Evolutionary conservation across 1,140 invertebrate species (phyloP), one percentile per base, ranked within the genome.

Genomic region (Cydia pomonella): DNA sequence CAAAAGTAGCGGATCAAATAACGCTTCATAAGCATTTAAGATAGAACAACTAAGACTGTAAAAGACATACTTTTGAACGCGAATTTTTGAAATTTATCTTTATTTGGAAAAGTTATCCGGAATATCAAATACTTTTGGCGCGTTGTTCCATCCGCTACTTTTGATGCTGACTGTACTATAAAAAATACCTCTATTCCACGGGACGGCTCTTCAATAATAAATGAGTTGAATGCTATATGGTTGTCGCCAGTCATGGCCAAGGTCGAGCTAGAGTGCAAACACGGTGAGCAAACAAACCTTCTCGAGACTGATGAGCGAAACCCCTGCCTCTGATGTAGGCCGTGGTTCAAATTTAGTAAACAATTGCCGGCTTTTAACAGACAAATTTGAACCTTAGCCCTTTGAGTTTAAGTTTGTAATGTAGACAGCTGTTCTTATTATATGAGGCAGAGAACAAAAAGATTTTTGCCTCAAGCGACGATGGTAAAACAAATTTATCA

Each of bases 141-240:
- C n/a, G n/a, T n/a, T n/a, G n/a, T n/a, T n/a, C n/a, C n/a, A n/a
- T n/a, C n/a, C n/a, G n/a, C n/a, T n/a, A n/a, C n/a, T n/a, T n/a
- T n/a, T n/a, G n/a, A n/a, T n/a, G n/a, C n/a, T n/a, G n/a, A n/a
- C n/a, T n/a, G 0, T 44, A 10, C 3, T 29, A 4, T 0, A 10
- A 13, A 44, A 44, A 16, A 41, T 13, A 41, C 9, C 38, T 44
- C 5, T 50, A 18, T 18, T n/a, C 3, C 1, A 50, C 18, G 5
- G 47, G n/a, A 7, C 47, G 0, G 16, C n/a, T 47, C 44, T 50
- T 50, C 47, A 50, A 50, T 50, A 59, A 59, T 59, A 59, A 59
- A 59, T 59, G 53, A 12, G 21, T 23, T 59, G 50, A 53, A 53
- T 53, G 50, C 41, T 59, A 23, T 59, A 59, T 18, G 53, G 53